Percentiles rank a stretch among this genome's conserved stretches.
phyloP scores from a whole-genome alignment of 1,140 invertebrate species.

The Dufourea novaeangliae region DNA sequence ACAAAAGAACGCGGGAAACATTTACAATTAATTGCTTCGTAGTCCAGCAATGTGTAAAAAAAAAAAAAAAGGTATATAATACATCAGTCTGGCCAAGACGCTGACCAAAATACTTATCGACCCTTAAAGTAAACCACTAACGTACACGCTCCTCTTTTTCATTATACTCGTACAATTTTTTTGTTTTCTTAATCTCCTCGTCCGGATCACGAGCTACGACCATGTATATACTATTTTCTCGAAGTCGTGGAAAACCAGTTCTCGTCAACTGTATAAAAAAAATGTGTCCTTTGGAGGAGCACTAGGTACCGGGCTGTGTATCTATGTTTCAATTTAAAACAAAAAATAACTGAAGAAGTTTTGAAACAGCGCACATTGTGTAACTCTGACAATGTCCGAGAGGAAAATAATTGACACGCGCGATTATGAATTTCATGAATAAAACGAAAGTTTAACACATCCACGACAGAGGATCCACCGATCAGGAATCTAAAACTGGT shows the following conservation, averaged over 20 bases:
- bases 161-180: neutral
- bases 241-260: neutral
- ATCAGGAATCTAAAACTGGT: neutral
- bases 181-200: conserved; percentile 7
- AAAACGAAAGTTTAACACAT: too few relatives aligned
- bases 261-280: conserved; percentile 23
- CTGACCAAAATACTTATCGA: conserved; percentile 72
- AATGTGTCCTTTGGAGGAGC: conserved; percentile 1
- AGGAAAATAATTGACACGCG: neutral
- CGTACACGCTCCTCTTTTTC: too few relatives aligned
- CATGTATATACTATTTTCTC: neutral
- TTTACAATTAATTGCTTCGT: conserved; percentile 73
- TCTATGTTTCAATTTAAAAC: neutral
- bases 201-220: conserved; percentile 1
- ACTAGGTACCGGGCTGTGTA: neutral
- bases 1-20: conserved; percentile 70
- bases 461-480: too few relatives aligned
- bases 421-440: too few relatives aligned
- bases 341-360: too few relatives aligned
- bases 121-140: too few relatives aligned
- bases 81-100: conserved; percentile 77
- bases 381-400: too few relatives aligned
- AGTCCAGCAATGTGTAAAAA: conserved; percentile 76
- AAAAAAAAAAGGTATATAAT: conserved; percentile 79
- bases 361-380: neutral